phyloP scores from a whole-genome alignment of 2,113 vertebrate genomes.

The Chiloscyllium plagiosum region DNA sequence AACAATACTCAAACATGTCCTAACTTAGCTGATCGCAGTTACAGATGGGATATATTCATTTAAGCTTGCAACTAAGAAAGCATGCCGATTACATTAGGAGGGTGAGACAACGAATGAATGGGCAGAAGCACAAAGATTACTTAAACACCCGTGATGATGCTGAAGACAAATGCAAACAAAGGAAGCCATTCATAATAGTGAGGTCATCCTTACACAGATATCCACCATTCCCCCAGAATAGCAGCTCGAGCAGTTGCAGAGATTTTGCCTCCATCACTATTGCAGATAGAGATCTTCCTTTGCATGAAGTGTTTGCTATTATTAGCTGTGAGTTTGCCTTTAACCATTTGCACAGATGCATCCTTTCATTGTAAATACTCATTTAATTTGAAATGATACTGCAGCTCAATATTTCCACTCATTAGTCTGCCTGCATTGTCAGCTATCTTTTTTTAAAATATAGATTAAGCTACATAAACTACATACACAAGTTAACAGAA shows the following conservation, averaged over 20 bases:
- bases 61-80: not conserved
- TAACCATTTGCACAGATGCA: not conserved
- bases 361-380: not conserved
- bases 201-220: not conserved
- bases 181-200: not conserved
- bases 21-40: not conserved
- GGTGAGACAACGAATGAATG: not conserved
- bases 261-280: not conserved
- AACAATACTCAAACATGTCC: not conserved
- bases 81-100: not conserved
- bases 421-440: not conserved
- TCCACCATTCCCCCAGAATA: not conserved
- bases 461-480: not conserved
- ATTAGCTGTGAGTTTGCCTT: not conserved
- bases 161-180: not conserved
- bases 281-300: not conserved
- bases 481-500: not conserved
- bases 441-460: not conserved
- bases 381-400: not conserved
- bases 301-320: not conserved
- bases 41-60: not conserved
- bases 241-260: not conserved
- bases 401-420: not conserved
- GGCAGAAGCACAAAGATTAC: not conserved
- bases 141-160: not conserved